phyloP scores from a whole-genome alignment of 2,797 vertebrate species.

The Myoxocephalus aenaeus region DNA sequence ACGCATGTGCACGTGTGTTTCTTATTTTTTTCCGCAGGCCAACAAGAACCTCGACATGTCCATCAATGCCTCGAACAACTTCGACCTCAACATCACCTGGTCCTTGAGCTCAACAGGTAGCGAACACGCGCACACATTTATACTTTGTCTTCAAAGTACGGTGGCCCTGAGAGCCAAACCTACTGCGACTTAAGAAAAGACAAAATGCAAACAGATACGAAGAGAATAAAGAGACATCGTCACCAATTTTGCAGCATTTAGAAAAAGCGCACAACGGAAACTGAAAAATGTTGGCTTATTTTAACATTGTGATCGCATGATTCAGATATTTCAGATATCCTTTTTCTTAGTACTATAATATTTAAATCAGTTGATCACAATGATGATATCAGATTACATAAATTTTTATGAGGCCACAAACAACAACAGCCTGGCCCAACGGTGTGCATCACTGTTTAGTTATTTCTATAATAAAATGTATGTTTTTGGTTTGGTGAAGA shows the following conservation, averaged over 20 bases:
- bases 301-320: too few relatives aligned
- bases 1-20: not conserved
- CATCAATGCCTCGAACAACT: conserved; percentile 98
- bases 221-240: too few relatives aligned
- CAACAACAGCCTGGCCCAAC: too few relatives aligned
- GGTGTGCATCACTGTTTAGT: too few relatives aligned
- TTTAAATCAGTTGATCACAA: not conserved
- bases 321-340: too few relatives aligned
- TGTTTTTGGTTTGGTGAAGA: not conserved
- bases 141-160: not conserved
- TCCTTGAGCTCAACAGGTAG: conserved; percentile 95
- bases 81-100: conserved; percentile 98
- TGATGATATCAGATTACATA: too few relatives aligned
- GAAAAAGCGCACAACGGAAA: too few relatives aligned
- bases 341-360: too few relatives aligned
- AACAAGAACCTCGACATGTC: conserved; percentile 98
- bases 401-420: too few relatives aligned
- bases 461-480: not conserved
- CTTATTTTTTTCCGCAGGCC: conserved; percentile 76
- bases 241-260: too few relatives aligned
- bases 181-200: too few relatives aligned
- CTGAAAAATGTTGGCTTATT: too few relatives aligned
- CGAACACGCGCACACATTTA: not conserved
- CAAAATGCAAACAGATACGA: not conserved
- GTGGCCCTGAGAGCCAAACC: not conserved